Percentiles rank a stretch among this genome's conserved stretches.
These are phyloP conservation scores for Folsomia candida DNA, from an alignment of 2,888 invertebrate genomes.

Conservation along the genomic window DNA sequence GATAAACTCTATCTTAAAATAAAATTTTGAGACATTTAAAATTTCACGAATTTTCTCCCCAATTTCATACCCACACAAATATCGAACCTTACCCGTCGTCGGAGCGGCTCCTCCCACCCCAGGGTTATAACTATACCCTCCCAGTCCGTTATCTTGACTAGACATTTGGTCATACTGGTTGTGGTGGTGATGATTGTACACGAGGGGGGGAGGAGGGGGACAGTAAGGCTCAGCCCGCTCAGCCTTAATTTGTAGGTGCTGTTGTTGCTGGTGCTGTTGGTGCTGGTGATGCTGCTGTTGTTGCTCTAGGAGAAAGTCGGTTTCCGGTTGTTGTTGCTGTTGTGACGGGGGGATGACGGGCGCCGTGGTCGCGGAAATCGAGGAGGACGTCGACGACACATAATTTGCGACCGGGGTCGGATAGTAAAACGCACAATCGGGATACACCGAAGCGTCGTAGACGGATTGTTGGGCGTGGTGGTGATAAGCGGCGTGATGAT, in stretches of 20 bases:
- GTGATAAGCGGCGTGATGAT: background rate
- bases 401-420: background rate
- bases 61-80: background rate
- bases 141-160: background rate
- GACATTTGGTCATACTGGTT: background rate
- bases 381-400: too few species aligned
- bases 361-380: background rate
- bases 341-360: too few species aligned
- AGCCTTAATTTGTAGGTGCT: too few species aligned
- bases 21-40: too few species aligned
- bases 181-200: slow-evolving; percentile 18
- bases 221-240: slow-evolving; percentile 22
- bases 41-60: background rate
- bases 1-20: too few species aligned
- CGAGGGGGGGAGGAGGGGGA: slow-evolving; percentile 6
- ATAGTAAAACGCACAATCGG: background rate
- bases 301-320: slow-evolving; percentile 21
- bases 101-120: too few species aligned
- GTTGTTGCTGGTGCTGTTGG: slow-evolving; percentile 15
- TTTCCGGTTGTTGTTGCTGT: too few species aligned
- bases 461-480: background rate
- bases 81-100: background rate
- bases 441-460: background rate
- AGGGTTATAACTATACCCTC: slow-evolving; percentile 2
- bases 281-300: slow-evolving; percentile 22